Conservation (phyloP, 2,888 invertebrate species). For the Altica lythri region DNA sequence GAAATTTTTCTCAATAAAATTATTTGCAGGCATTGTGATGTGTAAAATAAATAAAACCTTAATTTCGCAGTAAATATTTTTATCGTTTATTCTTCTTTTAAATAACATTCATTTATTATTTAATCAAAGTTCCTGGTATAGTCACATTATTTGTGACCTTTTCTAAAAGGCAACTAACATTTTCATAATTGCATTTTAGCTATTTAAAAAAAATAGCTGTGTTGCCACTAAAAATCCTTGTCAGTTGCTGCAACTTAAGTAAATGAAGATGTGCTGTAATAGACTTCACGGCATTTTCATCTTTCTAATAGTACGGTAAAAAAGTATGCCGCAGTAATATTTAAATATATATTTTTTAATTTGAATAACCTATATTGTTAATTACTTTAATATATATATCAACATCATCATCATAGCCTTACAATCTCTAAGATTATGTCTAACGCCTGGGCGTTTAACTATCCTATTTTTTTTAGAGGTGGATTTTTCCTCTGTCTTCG, state of each 20-base stretch:
- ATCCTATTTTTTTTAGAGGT: no score
- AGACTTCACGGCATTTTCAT: constrained; percentile 5
- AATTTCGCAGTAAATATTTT: constrained; percentile 5
- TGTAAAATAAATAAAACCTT: no score
- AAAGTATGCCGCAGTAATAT: background rate
- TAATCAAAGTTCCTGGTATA: constrained; percentile 25
- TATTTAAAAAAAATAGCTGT: constrained; percentile 28
- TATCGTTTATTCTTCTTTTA: background rate
- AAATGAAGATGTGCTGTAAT: constrained; percentile 21
- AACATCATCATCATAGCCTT: no score
- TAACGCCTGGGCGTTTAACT: no score
- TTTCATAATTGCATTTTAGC: constrained; percentile 30
- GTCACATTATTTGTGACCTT: constrained; percentile 34
- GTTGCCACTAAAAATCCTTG: constrained; percentile 24
- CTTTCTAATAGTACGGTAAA: constrained; percentile 1
- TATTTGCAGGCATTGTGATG: no score
- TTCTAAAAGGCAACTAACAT: constrained; percentile 30
- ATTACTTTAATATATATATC: no score
- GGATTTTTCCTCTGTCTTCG: no score
- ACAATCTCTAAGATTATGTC: no score
- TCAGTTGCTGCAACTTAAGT: constrained; percentile 7
- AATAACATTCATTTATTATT: constrained; percentile 17
- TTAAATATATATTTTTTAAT: background rate
- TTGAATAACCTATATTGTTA: no score
- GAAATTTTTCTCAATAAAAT: no score